A percentile compares a stretch with the other conserved stretches of the same genome.
Evolutionary conservation across 1,140 invertebrate genomes (phyloP).

Genomic region (Trachymyrmex septentrionalis): DNA sequence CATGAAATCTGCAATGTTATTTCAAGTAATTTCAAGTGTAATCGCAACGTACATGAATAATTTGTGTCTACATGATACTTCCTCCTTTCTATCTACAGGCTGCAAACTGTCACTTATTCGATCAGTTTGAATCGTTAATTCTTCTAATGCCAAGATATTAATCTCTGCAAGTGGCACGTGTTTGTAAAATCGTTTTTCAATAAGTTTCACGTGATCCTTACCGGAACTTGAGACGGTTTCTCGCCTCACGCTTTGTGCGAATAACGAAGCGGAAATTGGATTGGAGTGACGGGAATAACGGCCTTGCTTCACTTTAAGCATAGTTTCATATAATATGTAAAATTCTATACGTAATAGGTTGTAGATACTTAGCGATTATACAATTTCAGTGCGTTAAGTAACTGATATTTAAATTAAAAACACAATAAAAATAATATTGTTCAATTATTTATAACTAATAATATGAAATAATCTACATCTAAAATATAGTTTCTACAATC

Average conservation of each 20-base stretch:
- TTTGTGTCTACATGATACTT: neutral
- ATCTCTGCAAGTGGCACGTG: conserved; percentile 3
- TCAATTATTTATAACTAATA: neutral
- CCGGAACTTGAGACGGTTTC: conserved; percentile 33
- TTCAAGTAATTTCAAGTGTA: conserved; percentile 27
- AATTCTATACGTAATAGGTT: conserved; percentile 22
- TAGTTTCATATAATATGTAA: neutral
- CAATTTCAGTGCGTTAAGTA: neutral
- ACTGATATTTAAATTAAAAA: conserved; percentile 8
- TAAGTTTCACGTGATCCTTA: conserved; percentile 11
- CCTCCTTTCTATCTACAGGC: conserved; percentile 1
- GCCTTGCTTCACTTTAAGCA: conserved; percentile 45
- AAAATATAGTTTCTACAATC: neutral
- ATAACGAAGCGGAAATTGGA: conserved; percentile 58
- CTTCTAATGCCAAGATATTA: conserved; percentile 5
- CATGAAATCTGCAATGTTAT: conserved; percentile 39
- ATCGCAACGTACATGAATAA: neutral
- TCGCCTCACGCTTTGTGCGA: neutral
- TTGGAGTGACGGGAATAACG: conserved; percentile 33
- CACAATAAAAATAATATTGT: neutral
- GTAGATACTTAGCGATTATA: neutral
- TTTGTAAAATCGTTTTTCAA: conserved; percentile 1
- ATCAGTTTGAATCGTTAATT: conserved; percentile 36
- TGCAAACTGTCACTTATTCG: conserved; percentile 2
- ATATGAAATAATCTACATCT: neutral